A percentile compares a stretch with the other conserved stretches of the same genome.
Evolutionary conservation across 2,888 invertebrate genomes (phyloP).

Genomic region (Meganola albula): DNA sequence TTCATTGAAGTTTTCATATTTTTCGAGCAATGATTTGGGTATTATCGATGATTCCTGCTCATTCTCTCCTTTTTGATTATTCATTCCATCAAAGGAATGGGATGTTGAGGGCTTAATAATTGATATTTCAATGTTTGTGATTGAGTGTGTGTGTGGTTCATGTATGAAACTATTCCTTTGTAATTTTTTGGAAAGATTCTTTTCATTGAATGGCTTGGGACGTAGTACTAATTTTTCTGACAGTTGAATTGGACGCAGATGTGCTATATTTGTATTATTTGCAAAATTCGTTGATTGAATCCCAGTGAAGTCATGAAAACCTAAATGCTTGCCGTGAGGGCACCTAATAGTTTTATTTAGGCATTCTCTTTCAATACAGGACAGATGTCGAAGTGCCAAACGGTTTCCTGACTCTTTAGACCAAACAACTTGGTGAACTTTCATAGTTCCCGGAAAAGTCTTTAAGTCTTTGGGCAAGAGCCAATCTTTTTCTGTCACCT

Average conservation of each 20-base stretch:
- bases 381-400: constrained; percentile 7
- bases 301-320: constrained; percentile 1
- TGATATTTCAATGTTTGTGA: constrained; percentile 2
- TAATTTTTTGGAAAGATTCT: constrained; percentile 1
- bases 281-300: constrained; percentile 1
- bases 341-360: constrained; percentile 5
- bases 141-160: constrained; percentile 1
- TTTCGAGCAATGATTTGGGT: constrained; percentile 4
- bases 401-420: constrained; percentile 7
- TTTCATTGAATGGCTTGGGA: constrained; percentile 1
- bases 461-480: constrained; percentile 1
- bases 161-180: neutral
- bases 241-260: constrained; percentile 1
- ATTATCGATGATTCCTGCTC: constrained; percentile 4
- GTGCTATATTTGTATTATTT: constrained; percentile 1
- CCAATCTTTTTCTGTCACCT: constrained; percentile 11
- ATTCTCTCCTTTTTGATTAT: constrained; percentile 2
- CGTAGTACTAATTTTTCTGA: constrained; percentile 2
- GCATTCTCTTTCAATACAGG: constrained; percentile 7
- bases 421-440: constrained; percentile 8
- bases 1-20: constrained; percentile 2
- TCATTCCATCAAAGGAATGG: constrained; percentile 1
- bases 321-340: constrained; percentile 8
- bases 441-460: constrained; percentile 3
- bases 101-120: constrained; percentile 2